Evolutionary conservation across 1,140 invertebrate species (phyloP).

Genomic region (Dendrolimus kikuchii): DNA sequence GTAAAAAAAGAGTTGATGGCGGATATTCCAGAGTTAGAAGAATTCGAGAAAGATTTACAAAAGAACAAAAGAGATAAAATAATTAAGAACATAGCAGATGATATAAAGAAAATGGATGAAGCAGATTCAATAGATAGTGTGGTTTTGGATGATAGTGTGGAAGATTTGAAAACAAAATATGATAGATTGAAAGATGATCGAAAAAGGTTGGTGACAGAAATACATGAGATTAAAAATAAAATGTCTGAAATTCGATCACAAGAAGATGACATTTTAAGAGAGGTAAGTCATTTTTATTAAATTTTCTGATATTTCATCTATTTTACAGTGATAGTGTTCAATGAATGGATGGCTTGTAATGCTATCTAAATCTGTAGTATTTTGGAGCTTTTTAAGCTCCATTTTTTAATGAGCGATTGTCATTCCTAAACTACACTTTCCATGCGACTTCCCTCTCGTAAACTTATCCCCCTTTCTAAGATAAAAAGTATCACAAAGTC

Average conservation of each 20-base stretch:
- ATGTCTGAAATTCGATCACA: slow-evolving; percentile 86
- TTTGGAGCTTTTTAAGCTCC: too few relatives aligned
- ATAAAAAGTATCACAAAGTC: too few relatives aligned
- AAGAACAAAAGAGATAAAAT: slow-evolving; percentile 56
- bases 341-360: too few relatives aligned
- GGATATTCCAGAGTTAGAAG: slow-evolving; percentile 67
- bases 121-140: slow-evolving; percentile 55
- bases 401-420: too few relatives aligned
- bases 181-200: slow-evolving; percentile 73
- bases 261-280: slow-evolving; percentile 87
- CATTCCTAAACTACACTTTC: too few relatives aligned
- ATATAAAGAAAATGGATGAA: slow-evolving; percentile 52
- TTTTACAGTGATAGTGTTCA: too few relatives aligned
- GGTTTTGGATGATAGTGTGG: slow-evolving; percentile 48
- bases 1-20: slow-evolving; percentile 68
- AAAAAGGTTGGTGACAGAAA: slow-evolving; percentile 70
- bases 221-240: slow-evolving; percentile 80
- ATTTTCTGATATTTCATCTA: background rate
- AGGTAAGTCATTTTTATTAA: slow-evolving; percentile 71
- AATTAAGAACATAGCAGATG: slow-evolving; percentile 48
- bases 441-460: too few relatives aligned
- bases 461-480: too few relatives aligned
- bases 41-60: slow-evolving; percentile 62
- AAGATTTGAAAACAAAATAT: slow-evolving; percentile 65
- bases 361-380: too few relatives aligned